These are phyloP conservation scores for Gymnogyps californianus DNA, from an alignment of 2,113 vertebrate species.

Conservation along the genomic window DNA sequence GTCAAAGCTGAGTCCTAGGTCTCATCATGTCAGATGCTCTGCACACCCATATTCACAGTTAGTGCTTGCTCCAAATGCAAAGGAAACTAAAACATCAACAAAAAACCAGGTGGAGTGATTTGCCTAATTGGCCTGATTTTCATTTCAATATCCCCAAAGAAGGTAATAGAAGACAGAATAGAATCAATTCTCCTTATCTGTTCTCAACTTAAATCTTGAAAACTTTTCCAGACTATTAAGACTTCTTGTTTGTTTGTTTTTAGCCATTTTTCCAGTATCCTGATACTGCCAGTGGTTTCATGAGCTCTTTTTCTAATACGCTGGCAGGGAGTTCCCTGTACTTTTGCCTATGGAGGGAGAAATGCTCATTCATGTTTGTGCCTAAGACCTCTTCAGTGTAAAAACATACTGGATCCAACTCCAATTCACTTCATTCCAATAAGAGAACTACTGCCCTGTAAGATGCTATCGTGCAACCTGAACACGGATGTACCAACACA, in stretches of 20 bases:
- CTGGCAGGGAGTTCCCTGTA: neutral
- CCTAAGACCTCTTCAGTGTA: neutral
- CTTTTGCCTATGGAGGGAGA: neutral
- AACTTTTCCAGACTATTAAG: neutral
- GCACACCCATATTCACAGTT: neutral
- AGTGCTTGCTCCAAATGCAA: rapidly evolving
- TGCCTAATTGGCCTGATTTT: neutral
- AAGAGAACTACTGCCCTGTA: neutral
- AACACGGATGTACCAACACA: neutral
- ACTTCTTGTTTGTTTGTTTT: neutral
- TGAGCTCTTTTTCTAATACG: neutral
- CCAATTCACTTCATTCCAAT: neutral
- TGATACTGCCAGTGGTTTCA: neutral
- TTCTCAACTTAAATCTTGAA: neutral
- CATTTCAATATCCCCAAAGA: neutral
- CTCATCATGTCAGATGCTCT: neutral
- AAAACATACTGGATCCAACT: neutral
- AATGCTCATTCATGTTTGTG: neutral
- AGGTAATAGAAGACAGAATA: neutral
- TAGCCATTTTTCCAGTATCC: neutral
- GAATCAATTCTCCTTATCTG: neutral
- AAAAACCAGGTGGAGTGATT: neutral
- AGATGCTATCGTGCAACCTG: neutral
- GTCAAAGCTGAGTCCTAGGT: neutral
- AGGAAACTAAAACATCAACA: neutral